These are phyloP conservation scores for Apis florea DNA, from an alignment of 1,140 invertebrate species.

Conservation along the genomic window DNA sequence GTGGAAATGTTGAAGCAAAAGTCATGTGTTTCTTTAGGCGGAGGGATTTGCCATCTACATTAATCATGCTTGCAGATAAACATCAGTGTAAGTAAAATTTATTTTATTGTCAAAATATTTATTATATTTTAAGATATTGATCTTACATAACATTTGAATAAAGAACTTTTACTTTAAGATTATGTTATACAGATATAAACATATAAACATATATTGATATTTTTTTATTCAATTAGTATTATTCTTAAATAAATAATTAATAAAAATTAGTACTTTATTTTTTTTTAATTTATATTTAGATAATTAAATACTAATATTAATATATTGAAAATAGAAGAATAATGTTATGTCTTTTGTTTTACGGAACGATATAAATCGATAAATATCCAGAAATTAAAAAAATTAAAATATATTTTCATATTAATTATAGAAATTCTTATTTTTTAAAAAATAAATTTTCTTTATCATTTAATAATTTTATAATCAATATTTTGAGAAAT, in stretches of 20 bases:
- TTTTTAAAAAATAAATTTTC: neutral
- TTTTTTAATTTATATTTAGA: neutral
- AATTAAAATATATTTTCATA: neutral
- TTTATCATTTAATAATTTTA: neutral
- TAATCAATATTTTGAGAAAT: neutral
- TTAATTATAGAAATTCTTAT: neutral
- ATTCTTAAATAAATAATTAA: neutral
- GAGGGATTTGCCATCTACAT: constrained; percentile 95
- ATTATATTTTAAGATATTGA: neutral
- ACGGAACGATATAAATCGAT: neutral
- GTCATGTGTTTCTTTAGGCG: constrained; percentile 99
- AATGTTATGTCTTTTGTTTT: constrained; percentile 7
- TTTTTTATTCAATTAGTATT: neutral
- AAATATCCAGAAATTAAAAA: constrained; percentile 2
- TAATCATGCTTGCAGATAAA: constrained; percentile 98
- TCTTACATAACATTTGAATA: neutral
- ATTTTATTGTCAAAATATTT: neutral
- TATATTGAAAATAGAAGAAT: neutral
- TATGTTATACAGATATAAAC: neutral
- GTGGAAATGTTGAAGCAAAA: constrained; percentile 99
- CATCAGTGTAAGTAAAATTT: constrained; percentile 94
- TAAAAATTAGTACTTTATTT: neutral
- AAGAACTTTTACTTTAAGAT: neutral
- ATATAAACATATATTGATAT: neutral
- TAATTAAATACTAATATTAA: neutral